Base-by-base conservation (phyloP, 2,113 vertebrate species). In the Abramis brama region DNA sequence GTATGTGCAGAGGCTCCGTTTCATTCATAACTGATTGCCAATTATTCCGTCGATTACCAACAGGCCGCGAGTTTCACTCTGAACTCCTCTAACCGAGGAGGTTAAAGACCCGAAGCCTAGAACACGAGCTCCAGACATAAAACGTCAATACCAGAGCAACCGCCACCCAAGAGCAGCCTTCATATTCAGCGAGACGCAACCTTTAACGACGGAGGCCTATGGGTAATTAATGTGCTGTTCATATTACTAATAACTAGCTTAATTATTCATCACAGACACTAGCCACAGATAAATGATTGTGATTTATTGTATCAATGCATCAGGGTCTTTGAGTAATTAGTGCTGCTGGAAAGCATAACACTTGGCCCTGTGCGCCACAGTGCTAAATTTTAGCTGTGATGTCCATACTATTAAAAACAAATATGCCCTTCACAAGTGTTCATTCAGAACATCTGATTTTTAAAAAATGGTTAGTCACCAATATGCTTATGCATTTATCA, bases 21-120 rank as follows among this genome's bases (percentile, higher is more conserved):
- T 87, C 86, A 89, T 89, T 89, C 74, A 89, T 89, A 89, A 89
- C 87, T 87, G 88, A 89, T 89, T 85, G 83, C 55, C 85, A 89
- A 85, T 87, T 86, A 85, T 85, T 85, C 85, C 68, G 70, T 33
- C 70, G 77, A 86, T 88, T 88, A 88, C 79, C 59, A 77, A 74
- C 68, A 70, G 36, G 55, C 82, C 57, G 5, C 52, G 15, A 21
- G 43, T 70, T 80, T 82, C 79, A 33, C 60, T 55, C 27, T 68
- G 45, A 82, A 68, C 59, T 30, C 62, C 79, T 70, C 47, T 39
- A 70, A 70, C 75, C n/a, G 23, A 70, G 15, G 33, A 85, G 75
- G 80, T 82, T 82, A 70, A 70, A 82, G 62, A 82, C 27, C 84
- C 11, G 5, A 27, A 78, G 47, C 47, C 62, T 39, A 47, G 75